A percentile compares a stretch with the other conserved stretches of the same genome.
phyloP scores from a whole-genome alignment of 2,888 invertebrate genomes.

The Carcina quercana region DNA sequence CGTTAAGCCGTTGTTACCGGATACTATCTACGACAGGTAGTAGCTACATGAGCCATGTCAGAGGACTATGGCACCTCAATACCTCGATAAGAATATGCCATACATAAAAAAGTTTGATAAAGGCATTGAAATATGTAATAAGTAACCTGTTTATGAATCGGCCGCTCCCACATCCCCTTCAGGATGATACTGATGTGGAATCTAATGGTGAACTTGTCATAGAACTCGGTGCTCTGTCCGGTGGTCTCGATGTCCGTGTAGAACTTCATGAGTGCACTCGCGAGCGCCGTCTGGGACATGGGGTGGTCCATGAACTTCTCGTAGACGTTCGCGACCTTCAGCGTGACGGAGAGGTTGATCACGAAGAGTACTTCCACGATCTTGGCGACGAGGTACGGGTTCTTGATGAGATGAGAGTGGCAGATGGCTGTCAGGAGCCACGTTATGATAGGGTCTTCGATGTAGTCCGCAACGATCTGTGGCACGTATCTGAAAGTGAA shows the following conservation, averaged over 20 bases:
- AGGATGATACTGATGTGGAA: constrained; percentile 98
- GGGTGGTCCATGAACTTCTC: constrained; percentile 91
- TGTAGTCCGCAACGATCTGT: constrained; percentile 81
- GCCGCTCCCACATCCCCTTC: constrained; percentile 96
- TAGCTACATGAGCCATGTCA: no score
- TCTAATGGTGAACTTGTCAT: constrained; percentile 98
- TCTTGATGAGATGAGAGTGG: constrained; percentile 92
- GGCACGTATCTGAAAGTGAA: constrained; percentile 80
- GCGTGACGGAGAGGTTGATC: constrained; percentile 79
- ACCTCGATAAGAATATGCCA: no score
- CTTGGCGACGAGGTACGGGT: constrained; percentile 98
- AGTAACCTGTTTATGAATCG: constrained; percentile 82
- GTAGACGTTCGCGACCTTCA: constrained; percentile 75
- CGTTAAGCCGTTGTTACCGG: no score
- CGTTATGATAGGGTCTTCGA: constrained; percentile 88
- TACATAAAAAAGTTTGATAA: no score
- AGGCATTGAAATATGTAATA: no score
- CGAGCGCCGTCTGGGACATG: constrained; percentile 80
- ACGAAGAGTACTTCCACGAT: constrained; percentile 93
- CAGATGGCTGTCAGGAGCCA: constrained; percentile 94
- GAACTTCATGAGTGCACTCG: constrained; percentile 96
- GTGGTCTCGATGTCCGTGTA: constrained; percentile 99
- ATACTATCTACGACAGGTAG: no score
- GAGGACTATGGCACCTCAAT: no score
- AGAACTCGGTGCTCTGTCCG: constrained; percentile 98